phyloP scores from a whole-genome alignment of 2,113 vertebrate species.

The Calidris pugnax region DNA sequence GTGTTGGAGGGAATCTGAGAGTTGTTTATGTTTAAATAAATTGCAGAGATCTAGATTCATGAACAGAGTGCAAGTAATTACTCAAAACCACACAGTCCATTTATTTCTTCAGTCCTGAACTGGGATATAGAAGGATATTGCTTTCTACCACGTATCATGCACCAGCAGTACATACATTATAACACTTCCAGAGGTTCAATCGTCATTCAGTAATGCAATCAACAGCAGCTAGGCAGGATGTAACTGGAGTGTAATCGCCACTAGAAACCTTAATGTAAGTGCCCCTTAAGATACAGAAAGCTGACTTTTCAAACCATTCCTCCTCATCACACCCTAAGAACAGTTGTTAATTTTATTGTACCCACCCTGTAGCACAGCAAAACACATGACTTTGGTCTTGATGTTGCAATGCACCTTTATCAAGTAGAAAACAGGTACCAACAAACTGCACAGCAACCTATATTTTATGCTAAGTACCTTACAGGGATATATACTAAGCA shows the following conservation, averaged over 20 bases:
- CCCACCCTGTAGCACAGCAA: not conserved
- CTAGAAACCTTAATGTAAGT: not conserved
- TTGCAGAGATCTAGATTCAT: not conserved
- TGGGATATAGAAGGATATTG: not conserved
- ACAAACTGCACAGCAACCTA: not conserved
- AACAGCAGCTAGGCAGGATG: not conserved
- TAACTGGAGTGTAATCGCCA: not conserved
- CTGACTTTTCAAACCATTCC: not conserved
- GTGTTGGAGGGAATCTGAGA: not conserved
- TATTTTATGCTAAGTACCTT: not conserved
- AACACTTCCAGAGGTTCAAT: not conserved
- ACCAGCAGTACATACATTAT: not conserved
- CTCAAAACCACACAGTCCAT: not conserved
- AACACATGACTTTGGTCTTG: not conserved
- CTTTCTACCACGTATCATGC: not conserved
- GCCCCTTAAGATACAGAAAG: not conserved
- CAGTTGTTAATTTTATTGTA: not conserved
- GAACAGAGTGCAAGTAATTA: not conserved
- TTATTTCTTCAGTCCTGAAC: not conserved
- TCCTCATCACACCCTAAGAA: not conserved
- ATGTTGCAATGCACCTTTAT: not conserved
- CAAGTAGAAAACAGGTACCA: not conserved
- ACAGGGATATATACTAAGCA: not conserved
- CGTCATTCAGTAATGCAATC: not conserved
- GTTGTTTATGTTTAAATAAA: not conserved